Conservation (phyloP, 1,140 invertebrate genomes). For the Brachionus koreanus region DNA sequence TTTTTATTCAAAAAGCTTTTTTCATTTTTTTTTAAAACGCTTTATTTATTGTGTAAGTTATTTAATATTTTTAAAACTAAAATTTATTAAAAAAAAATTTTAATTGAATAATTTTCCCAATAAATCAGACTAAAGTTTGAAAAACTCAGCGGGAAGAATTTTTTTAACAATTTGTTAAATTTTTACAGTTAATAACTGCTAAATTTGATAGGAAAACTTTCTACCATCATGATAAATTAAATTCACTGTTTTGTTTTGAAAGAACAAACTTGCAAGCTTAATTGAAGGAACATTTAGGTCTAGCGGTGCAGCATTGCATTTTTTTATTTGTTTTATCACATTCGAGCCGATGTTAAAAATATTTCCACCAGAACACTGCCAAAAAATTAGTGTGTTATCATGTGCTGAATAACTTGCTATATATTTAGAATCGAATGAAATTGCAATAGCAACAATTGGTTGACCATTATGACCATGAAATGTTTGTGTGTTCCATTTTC, state of each 20-base stretch:
- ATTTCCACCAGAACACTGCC: constrained; percentile 65
- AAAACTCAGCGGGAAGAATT: too few relatives aligned
- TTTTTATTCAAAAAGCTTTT: too few relatives aligned
- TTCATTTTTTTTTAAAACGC: too few relatives aligned
- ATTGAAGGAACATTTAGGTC: background rate
- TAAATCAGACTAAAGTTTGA: too few relatives aligned
- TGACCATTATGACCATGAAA: constrained; percentile 63
- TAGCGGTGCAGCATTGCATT: constrained; percentile 23
- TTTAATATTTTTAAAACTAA: too few relatives aligned
- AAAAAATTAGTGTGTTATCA: constrained; percentile 95
- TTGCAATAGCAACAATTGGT: constrained; percentile 82
- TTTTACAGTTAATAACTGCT: background rate
- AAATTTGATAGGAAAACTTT: constrained; percentile 44
- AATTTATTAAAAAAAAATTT: too few relatives aligned
- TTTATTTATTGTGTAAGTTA: too few relatives aligned
- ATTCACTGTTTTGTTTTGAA: constrained; percentile 33
- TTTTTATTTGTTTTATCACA: constrained; percentile 19
- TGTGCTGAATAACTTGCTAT: constrained; percentile 87
- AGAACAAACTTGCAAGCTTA: constrained; percentile 22
- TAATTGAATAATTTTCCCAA: too few relatives aligned
- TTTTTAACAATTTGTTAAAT: too few relatives aligned
- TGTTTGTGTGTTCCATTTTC: constrained; percentile 73
- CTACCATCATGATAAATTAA: constrained; percentile 37
- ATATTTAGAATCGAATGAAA: constrained; percentile 94
- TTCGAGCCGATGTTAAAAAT: constrained; percentile 37